A percentile compares a stretch with the other conserved stretches of the same genome.
Conservation (phyloP, 2,888 invertebrate species). For the Aporophyla nigra region DNA sequence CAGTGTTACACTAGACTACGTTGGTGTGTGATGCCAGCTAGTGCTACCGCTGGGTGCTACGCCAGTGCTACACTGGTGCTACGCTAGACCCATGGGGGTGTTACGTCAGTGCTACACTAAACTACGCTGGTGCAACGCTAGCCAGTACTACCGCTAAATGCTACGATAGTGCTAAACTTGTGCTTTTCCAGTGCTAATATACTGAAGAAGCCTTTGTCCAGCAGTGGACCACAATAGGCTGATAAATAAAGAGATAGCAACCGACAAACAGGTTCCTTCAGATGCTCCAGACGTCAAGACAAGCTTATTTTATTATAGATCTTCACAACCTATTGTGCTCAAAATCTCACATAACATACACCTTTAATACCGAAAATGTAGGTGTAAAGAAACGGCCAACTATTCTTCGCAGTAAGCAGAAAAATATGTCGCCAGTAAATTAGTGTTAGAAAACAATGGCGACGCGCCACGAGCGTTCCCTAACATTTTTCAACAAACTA, state of each 20-base stretch:
- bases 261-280: not conserved
- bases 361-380: slow-evolving; percentile 57
- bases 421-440: slow-evolving; percentile 77
- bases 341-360: slow-evolving; percentile 41
- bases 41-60: too few relatives aligned
- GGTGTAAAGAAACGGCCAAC: slow-evolving; percentile 64
- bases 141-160: too few relatives aligned
- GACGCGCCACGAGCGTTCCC: slow-evolving; percentile 64
- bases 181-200: not conserved
- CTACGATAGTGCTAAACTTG: not conserved
- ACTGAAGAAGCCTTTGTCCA: not conserved
- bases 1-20: not conserved
- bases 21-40: too few relatives aligned
- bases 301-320: slow-evolving; percentile 11
- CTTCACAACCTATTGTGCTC: slow-evolving; percentile 20
- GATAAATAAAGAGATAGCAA: not conserved
- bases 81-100: not conserved
- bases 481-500: slow-evolving; percentile 73
- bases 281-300: not conserved
- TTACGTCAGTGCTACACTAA: not conserved
- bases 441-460: slow-evolving; percentile 77
- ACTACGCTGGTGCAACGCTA: too few relatives aligned
- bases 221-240: not conserved
- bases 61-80: not conserved
- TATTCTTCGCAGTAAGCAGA: slow-evolving; percentile 71